These are phyloP conservation scores for Drosophila auraria DNA, from an alignment of 1,140 invertebrate genomes.

Conservation along the genomic window DNA sequence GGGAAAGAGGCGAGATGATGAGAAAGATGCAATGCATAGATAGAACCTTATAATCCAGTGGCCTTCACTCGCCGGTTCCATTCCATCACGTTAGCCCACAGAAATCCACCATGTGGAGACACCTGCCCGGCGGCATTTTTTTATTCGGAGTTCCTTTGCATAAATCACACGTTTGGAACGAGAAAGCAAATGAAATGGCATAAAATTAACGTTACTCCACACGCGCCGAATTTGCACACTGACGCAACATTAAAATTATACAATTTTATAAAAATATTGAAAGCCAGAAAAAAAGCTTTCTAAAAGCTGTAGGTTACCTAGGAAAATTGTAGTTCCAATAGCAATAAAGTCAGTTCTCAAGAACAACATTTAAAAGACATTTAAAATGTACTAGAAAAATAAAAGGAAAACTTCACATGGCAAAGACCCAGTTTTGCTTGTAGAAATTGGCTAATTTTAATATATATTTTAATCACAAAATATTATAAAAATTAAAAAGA, in stretches of 20 bases:
- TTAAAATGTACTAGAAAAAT: too few species aligned
- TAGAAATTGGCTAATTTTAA: too few species aligned
- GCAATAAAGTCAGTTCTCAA: too few species aligned
- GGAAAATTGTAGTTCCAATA: background rate
- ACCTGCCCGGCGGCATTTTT: conserved; percentile 63
- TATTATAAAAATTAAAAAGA: background rate
- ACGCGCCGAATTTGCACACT: conserved; percentile 50
- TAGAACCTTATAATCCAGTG: conserved; percentile 37
- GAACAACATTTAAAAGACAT: background rate
- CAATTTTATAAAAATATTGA: background rate
- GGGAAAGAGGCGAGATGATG: conserved; percentile 3
- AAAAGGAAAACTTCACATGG: too few species aligned
- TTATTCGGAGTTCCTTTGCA: conserved; percentile 75
- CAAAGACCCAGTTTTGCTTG: background rate
- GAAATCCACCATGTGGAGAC: conserved; percentile 54
- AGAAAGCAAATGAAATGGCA: conserved; percentile 71
- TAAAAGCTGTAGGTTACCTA: background rate
- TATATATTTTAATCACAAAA: too few species aligned
- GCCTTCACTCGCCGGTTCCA: conserved; percentile 14
- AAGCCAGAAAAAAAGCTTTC: background rate
- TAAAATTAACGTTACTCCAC: conserved; percentile 71
- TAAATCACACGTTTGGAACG: conserved; percentile 75
- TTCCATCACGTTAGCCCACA: conserved; percentile 20
- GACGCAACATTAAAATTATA: background rate
- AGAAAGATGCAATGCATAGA: conserved; percentile 4